Conservation (phyloP, 2,888 invertebrate species). For the Graphium colonna region DNA sequence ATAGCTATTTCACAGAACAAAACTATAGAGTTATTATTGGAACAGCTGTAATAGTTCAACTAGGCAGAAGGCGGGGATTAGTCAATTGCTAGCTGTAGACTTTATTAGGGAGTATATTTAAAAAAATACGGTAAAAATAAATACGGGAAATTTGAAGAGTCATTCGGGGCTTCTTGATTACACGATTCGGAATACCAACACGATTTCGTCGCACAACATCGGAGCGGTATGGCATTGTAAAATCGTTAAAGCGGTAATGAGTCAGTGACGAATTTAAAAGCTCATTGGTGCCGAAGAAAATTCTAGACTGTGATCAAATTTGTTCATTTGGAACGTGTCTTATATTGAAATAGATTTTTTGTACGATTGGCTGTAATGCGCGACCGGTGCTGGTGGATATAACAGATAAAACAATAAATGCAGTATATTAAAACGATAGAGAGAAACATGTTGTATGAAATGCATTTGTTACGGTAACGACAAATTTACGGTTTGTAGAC, state of each 20-base stretch:
- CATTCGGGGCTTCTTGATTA: conserved; percentile 62
- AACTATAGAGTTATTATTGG: conserved; percentile 51
- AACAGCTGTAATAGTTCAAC: conserved; percentile 68
- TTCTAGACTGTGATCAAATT: conserved; percentile 78
- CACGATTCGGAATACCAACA: conserved; percentile 45
- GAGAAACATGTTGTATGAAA: conserved; percentile 55
- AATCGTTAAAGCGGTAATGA: conserved; percentile 42
- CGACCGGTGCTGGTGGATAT: conserved; percentile 47
- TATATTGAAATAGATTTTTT: conserved; percentile 78
- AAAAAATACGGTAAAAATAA: conserved; percentile 37
- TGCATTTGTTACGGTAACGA: conserved; percentile 59
- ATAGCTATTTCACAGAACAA: conserved; percentile 65
- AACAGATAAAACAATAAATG: conserved; percentile 41
- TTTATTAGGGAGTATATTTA: conserved; percentile 52
- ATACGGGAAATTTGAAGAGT: conserved; percentile 56
- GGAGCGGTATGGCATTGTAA: conserved; percentile 47
- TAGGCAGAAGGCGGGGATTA: conserved; percentile 69
- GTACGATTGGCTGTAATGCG: conserved; percentile 69
- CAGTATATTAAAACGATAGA: conserved; percentile 31
- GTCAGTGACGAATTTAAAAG: conserved; percentile 74
- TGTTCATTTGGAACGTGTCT: conserved; percentile 79
- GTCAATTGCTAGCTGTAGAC: conserved; percentile 79
- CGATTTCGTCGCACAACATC: conserved; percentile 50
- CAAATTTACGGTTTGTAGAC: conserved; percentile 42
- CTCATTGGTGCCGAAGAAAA: conserved; percentile 78